Conservation (phyloP, 2,888 invertebrate genomes). For the Scaptomyza polygonia region DNA sequence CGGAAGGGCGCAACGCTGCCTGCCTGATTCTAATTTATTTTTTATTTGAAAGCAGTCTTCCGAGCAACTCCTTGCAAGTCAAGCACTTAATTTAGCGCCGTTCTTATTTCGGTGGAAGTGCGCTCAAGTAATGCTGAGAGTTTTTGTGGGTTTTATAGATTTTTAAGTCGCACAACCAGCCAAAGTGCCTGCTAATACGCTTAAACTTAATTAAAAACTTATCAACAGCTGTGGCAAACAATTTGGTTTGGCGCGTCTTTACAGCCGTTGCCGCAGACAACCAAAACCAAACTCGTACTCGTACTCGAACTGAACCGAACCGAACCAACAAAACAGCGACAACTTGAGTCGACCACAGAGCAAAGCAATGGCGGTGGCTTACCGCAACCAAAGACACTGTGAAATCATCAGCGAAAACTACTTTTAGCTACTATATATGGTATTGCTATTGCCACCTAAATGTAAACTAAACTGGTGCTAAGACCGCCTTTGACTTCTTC, state of each 20-base stretch:
- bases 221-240: slow-evolving; percentile 71
- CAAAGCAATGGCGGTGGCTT: slow-evolving; percentile 2
- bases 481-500: not conserved
- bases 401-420: slow-evolving; percentile 25
- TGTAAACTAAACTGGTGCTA: not conserved
- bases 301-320: too few relatives aligned
- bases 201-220: slow-evolving; percentile 75
- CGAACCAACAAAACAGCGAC: slow-evolving; percentile 20
- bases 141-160: slow-evolving; percentile 47
- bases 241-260: slow-evolving; percentile 44
- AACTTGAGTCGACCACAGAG: slow-evolving; percentile 4
- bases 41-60: slow-evolving; percentile 14
- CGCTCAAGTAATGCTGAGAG: slow-evolving; percentile 30
- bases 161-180: slow-evolving; percentile 23
- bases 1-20: not conserved
- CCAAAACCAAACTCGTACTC: slow-evolving; percentile 7
- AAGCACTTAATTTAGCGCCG: slow-evolving; percentile 35
- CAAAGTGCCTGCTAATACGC: slow-evolving; percentile 71
- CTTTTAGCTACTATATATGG: not conserved
- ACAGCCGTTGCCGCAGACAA: slow-evolving; percentile 45
- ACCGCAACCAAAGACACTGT: slow-evolving; percentile 1
- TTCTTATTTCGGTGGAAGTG: slow-evolving; percentile 13
- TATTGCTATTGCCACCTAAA: slow-evolving; percentile 5
- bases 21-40: slow-evolving; percentile 34
- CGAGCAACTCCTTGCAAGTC: slow-evolving; percentile 7